A percentile compares a stretch with the other conserved stretches of the same genome.
These are phyloP conservation scores for Forbesichthys papilliferus DNA, from an alignment of 2,113 vertebrate species.

Conservation along the genomic window DNA sequence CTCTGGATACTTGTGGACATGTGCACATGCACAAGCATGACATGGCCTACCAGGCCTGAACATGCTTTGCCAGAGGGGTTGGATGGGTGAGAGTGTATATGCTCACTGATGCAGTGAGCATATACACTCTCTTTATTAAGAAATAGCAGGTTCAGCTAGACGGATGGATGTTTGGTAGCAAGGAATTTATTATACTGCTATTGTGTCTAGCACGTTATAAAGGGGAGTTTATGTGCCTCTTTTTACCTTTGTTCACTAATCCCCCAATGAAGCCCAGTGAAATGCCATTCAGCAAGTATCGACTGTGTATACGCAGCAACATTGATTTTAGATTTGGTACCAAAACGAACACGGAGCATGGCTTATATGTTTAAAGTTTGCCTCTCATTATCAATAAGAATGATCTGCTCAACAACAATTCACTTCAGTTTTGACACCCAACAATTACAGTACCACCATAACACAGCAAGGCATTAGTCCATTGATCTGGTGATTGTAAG, in stretches of 20 bases:
- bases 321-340: neutral
- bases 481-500: no score
- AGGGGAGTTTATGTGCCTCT: neutral
- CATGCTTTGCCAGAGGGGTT: neutral
- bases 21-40: no score
- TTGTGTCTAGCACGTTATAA: neutral
- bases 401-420: neutral
- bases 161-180: neutral
- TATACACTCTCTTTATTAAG: no score
- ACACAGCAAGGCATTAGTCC: no score
- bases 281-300: neutral
- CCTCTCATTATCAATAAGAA: neutral
- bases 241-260: neutral
- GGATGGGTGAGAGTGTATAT: neutral
- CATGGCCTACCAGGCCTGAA: no score
- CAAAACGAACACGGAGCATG: neutral
- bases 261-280: neutral
- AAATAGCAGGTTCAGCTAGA: neutral
- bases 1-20: neutral
- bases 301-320: neutral
- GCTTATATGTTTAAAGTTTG: neutral
- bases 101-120: neutral
- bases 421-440: neutral
- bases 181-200: neutral
- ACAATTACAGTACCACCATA: neutral